phyloP scores from a whole-genome alignment of 1,140 invertebrate genomes.

The Nephotettix cincticeps region DNA sequence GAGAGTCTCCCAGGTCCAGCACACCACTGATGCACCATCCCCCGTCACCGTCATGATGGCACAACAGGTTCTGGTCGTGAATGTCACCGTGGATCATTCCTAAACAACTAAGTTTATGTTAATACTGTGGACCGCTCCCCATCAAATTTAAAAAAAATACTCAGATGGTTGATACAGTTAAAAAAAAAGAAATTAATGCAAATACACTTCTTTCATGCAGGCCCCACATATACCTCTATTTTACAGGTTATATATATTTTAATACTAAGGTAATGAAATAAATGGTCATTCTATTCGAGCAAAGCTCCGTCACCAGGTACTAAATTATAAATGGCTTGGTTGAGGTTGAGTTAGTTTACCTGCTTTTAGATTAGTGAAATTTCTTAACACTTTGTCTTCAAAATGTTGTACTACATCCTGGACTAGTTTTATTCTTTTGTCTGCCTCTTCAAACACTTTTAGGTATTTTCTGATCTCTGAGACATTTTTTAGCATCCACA shows the following conservation, averaged over 20 bases:
- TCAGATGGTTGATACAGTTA: background rate
- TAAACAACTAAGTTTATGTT: constrained; percentile 39
- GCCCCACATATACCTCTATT: background rate
- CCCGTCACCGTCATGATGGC: constrained; percentile 48
- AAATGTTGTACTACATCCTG: background rate
- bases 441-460: background rate
- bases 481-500: constrained; percentile 2
- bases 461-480: background rate
- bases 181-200: background rate
- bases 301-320: background rate
- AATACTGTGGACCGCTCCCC: background rate
- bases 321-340: no score
- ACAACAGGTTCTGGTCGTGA: constrained; percentile 86
- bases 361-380: background rate
- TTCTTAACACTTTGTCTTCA: background rate
- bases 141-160: background rate
- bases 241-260: background rate
- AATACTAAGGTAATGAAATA: background rate
- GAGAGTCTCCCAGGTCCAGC: constrained; percentile 83
- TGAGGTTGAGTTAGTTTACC: no score
- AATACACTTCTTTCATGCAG: background rate
- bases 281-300: no score
- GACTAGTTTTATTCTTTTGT: background rate
- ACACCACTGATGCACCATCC: constrained; percentile 59
- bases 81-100: constrained; percentile 87